Evolutionary conservation across 2,888 invertebrate species (phyloP), one percentile per base, ranked within the genome.

Genomic region (Aplocera efformata): DNA sequence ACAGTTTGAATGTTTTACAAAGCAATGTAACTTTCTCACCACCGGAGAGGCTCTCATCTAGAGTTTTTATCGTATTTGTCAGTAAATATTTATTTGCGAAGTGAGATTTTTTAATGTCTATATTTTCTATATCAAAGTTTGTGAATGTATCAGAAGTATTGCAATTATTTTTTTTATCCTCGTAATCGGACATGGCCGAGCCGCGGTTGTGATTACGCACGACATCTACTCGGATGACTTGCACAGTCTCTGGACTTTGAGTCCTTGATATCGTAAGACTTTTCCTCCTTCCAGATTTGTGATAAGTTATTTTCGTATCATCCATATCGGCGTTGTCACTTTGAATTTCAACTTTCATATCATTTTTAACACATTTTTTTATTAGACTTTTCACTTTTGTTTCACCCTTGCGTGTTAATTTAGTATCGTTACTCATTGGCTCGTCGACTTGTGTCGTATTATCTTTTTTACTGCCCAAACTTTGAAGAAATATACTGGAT

Each of bases 141-240:
- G 42, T n/a, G 13, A 49, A 23, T 22, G 51, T 32, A 29, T 53
- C 5, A 10, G 48, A 48, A 24, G 39, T 17, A 17, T 36, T 45
- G 39, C 49, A 48, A 29, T 53, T 49, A 38, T 53, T 60, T 32
- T 59, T 72, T 39, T 48, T 61, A 7, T 79, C 72, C 10, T 78
- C 74, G 26, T 59, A 63, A 32, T 74, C 70, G 1, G 75, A 75
- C 21, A 62, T 48, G 0, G 65, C 48, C 0, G 76, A 49, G 26
- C 59, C 69, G 23, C 54, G 54, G 32, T 62, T 70, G 46, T 74
- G 66, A 50, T 82, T 81, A 44, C 84, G 79, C 6, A 88, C 80
- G 5, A 89, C 86, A 46, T 89, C 89, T 0, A 89, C 88, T 60
- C 89, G 68, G 10, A 89, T 88, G 1, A 89, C 77, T 63, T 89